A percentile compares a stretch with the other conserved stretches of the same genome.
Evolutionary conservation across 1,140 invertebrate genomes (phyloP).

Genomic region (Pseudomyrmex concolor): DNA sequence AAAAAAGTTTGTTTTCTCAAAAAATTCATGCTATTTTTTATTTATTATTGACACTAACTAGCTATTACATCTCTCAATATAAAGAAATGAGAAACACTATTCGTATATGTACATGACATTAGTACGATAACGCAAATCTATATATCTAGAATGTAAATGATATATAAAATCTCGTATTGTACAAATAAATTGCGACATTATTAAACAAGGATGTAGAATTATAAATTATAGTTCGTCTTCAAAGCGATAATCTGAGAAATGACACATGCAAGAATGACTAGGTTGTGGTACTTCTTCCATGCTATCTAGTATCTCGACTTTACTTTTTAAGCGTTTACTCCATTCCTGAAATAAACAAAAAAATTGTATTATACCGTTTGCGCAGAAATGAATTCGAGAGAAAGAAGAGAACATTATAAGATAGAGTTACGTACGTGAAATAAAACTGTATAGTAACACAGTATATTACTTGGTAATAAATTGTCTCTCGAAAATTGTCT

Average conservation of each 20-base stretch:
- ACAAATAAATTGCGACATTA: constrained; percentile 22
- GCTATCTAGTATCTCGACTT: constrained; percentile 87
- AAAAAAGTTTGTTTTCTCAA: constrained; percentile 21
- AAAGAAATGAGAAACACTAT: not conserved
- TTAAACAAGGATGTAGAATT: constrained; percentile 13
- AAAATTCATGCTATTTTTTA: not conserved
- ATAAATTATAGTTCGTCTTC: constrained; percentile 84
- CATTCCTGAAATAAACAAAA: constrained; percentile 87
- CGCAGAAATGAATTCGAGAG: constrained; percentile 46
- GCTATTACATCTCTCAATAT: constrained; percentile 28
- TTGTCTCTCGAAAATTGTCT: constrained; percentile 91
- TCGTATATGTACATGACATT: not conserved
- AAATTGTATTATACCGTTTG: constrained; percentile 57
- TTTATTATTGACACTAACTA: constrained; percentile 40
- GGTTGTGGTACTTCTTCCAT: constrained; percentile 92
- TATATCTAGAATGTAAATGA: not conserved
- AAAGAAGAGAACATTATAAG: constrained; percentile 64
- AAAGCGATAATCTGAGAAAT: constrained; percentile 73
- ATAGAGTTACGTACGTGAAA: constrained; percentile 87
- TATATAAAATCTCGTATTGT: constrained; percentile 7
- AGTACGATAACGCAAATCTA: not conserved
- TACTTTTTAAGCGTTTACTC: constrained; percentile 88
- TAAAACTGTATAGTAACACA: constrained; percentile 95
- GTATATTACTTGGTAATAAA: constrained; percentile 93
- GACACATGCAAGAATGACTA: constrained; percentile 85